These are phyloP conservation scores for Odontophorus gujanensis DNA, from an alignment of 2,113 vertebrate genomes.

Conservation along the genomic window DNA sequence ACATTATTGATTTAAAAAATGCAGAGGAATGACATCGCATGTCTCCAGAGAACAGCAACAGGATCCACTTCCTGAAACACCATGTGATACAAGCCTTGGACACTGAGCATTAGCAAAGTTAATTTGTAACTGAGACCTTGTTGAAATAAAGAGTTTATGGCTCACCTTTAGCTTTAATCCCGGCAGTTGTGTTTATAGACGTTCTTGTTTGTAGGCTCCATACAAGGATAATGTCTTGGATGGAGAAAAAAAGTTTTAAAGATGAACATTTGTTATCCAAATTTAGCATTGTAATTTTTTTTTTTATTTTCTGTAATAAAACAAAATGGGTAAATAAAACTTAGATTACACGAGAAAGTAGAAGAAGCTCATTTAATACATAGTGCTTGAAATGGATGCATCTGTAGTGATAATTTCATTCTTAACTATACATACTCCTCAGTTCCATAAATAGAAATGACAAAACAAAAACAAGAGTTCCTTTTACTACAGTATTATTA, in stretches of 20 bases:
- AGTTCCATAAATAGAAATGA: not conserved
- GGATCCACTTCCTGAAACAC: conserved; percentile 59
- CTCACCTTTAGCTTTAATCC: conserved; percentile 40
- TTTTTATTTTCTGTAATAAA: not conserved
- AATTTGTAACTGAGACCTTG: conserved; percentile 59
- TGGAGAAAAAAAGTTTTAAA: not conserved
- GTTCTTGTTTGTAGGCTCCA: not conserved
- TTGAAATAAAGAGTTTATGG: conserved; percentile 28
- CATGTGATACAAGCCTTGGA: not conserved
- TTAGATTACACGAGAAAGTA: not conserved
- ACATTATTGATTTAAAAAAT: not conserved
- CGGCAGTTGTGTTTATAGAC: not conserved
- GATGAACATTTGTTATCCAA: not conserved
- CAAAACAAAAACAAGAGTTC: too few species aligned
- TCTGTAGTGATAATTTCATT: not conserved
- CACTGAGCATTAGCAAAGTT: conserved; percentile 17
- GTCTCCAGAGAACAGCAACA: not conserved
- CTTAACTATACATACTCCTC: not conserved
- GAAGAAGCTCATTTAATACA: not conserved
- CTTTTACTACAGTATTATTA: not conserved
- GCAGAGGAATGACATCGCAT: not conserved
- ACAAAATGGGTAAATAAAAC: not conserved
- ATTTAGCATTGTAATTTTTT: not conserved
- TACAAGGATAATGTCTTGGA: not conserved
- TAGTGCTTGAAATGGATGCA: not conserved